A percentile compares a stretch with the other conserved stretches of the same genome.
These are phyloP conservation scores for Patiria pectinifera DNA, from an alignment of 53 echinoderm and acorn worm species.

Conservation along the genomic window DNA sequence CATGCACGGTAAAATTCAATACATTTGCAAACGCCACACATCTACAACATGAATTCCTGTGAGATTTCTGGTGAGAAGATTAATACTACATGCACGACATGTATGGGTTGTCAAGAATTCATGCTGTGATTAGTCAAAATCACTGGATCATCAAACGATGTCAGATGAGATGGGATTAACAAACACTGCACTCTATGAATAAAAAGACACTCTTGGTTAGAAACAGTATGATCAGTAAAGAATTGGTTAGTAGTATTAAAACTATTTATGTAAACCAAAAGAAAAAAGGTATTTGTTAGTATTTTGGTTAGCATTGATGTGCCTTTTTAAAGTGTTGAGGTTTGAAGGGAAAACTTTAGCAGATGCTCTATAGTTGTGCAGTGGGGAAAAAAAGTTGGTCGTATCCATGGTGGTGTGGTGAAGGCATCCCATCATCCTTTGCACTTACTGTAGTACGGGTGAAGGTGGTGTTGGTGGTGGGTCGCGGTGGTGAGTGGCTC, in stretches of 20 bases:
- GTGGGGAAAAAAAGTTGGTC: not conserved
- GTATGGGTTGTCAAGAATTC: not conserved
- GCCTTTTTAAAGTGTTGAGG: not conserved
- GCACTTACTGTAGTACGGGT: conserved; percentile 42
- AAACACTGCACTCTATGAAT: too few relatives aligned
- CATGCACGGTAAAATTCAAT: too few relatives aligned
- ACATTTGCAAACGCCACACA: too few relatives aligned
- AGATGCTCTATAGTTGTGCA: conserved; percentile 2
- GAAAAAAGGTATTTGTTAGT: not conserved
- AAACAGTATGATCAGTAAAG: too few relatives aligned
- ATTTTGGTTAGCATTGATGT: not conserved
- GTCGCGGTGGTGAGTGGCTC: not conserved
- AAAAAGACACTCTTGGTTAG: too few relatives aligned
- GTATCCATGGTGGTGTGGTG: not conserved
- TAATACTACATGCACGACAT: too few relatives aligned
- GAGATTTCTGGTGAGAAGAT: not conserved
- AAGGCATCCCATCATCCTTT: conserved; percentile 28
- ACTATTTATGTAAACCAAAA: too few relatives aligned
- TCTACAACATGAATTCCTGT: not conserved
- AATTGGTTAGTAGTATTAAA: too few relatives aligned
- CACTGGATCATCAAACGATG: not conserved
- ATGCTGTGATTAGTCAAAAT: not conserved
- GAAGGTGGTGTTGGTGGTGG: not conserved
- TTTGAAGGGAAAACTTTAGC: not conserved
- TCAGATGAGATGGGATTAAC: not conserved